A percentile compares a stretch with the other conserved stretches of the same genome.
These are phyloP conservation scores for Scaptomyza parva DNA, from an alignment of 2,888 invertebrate genomes.

Conservation along the genomic window DNA sequence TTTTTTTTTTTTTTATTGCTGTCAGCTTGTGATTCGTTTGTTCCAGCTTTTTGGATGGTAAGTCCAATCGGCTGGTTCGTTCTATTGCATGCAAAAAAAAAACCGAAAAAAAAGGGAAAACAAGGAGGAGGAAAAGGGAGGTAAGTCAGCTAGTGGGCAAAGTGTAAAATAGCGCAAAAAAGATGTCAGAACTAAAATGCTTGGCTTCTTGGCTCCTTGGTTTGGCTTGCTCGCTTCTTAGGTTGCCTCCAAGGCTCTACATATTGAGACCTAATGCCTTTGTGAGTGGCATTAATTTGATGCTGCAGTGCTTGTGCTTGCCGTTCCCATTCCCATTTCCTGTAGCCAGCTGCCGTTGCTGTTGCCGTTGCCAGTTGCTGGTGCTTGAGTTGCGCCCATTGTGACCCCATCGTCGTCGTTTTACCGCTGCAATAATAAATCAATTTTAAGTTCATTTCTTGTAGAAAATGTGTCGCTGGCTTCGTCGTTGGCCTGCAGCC, in stretches of 20 bases:
- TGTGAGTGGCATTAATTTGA: slow-evolving; percentile 67
- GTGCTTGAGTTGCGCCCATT: slow-evolving; percentile 4
- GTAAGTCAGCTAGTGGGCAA: background rate
- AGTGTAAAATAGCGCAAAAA: slow-evolving; percentile 19
- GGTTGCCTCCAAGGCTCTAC: slow-evolving; percentile 30
- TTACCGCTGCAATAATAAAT: slow-evolving; percentile 65
- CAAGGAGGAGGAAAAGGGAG: background rate
- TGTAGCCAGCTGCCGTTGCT: no score
- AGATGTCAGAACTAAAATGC: slow-evolving; percentile 26
- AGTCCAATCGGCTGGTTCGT: slow-evolving; percentile 6
- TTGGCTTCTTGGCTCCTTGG: slow-evolving; percentile 35
- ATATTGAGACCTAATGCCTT: slow-evolving; percentile 53
- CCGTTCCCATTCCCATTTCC: background rate
- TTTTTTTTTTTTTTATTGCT: slow-evolving; percentile 19
- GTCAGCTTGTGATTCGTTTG: slow-evolving; percentile 25
- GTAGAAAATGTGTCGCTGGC: slow-evolving; percentile 46
- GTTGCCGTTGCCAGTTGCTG: slow-evolving; percentile 6
- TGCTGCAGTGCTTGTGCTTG: slow-evolving; percentile 39
- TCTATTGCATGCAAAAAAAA: slow-evolving; percentile 45
- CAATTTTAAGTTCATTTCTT: slow-evolving; percentile 69
- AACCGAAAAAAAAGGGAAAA: no score
- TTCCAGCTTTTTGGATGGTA: slow-evolving; percentile 12
- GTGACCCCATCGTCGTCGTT: slow-evolving; percentile 8
- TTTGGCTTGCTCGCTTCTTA: slow-evolving; percentile 1
- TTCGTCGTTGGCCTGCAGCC: slow-evolving; percentile 43